Evolutionary conservation across 2,113 vertebrate genomes (phyloP), one percentile per base, ranked within the genome.

Genomic region (Xiphorhynchus elegans): DNA sequence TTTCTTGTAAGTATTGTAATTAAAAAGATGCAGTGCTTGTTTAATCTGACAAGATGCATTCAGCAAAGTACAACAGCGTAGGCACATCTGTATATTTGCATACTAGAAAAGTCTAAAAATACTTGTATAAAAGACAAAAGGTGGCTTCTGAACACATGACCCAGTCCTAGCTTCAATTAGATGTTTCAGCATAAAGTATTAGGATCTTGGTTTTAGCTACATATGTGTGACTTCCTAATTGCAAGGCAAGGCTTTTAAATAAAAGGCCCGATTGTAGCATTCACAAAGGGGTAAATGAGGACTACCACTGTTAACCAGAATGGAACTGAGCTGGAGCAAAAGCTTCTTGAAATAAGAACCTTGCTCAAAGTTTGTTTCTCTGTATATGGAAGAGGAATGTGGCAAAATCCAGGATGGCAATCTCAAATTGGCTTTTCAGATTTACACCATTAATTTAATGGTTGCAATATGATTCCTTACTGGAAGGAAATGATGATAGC

Each of bases 41-140:
- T 96, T 86, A 46, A 89, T 81, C 78, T 96, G 95, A 95, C 68
- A 92, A 37, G 95, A 91, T 25, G 92, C 91, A 73, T 90, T 97
- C 97, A 97, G 93, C 87, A 60, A 85, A 95, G 63, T 60, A 82
- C 93, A 97, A 81, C 91, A 95, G 90, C 16, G 93, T 64, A 63
- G 73, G 91, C 79, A 95, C 95, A 98, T 97, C 97, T 98, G 97
- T 96, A 78, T 95, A 97, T 98, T 95, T 97, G 91, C 97, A 97
- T 97, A 82, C 85, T 76, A 75, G 91, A 85, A 91, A 88, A 64
- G 31, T 14, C 93, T 97, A 97, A 98, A 98, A 98, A 98, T 97
- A 97, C 89, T 91, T 89, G 39, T 72, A 86, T 80, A 82, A 84
- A 92, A 97, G 95, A 97, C 72, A 97, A 97, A 97, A 97, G 89